These are phyloP conservation scores for Dendrocopos noguchii DNA, from an alignment of 2,113 vertebrate genomes.

Conservation along the genomic window DNA sequence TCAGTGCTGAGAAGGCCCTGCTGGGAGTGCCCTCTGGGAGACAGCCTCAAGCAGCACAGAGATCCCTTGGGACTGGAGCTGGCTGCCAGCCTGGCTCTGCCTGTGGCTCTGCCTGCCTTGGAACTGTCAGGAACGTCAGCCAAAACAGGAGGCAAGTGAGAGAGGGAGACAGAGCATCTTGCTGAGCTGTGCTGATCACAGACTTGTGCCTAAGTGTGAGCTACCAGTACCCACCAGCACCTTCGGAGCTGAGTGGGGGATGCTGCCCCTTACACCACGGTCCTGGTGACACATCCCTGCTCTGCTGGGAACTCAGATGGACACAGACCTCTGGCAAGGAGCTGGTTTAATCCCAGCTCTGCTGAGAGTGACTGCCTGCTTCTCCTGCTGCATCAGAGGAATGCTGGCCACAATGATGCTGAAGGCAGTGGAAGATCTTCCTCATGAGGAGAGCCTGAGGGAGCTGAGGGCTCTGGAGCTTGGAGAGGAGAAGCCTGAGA, in stretches of 20 bases:
- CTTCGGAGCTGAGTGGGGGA: background rate
- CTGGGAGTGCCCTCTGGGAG: background rate
- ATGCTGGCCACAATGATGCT: background rate
- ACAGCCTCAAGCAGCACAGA: background rate
- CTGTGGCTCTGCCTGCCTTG: background rate
- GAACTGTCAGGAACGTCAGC: background rate
- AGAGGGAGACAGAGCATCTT: background rate
- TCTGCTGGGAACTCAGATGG: background rate
- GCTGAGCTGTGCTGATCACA: background rate
- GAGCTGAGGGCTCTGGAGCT: no score
- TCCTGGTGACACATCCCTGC: background rate
- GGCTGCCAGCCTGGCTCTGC: background rate
- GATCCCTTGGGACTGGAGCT: slow-evolving; percentile 32
- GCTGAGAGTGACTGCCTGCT: background rate
- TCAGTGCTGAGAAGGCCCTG: background rate
- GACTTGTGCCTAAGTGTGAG: background rate
- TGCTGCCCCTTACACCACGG: background rate
- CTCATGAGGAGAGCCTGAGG: no score
- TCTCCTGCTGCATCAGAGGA: background rate
- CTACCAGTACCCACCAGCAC: background rate
- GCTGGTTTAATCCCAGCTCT: background rate
- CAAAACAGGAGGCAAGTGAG: background rate
- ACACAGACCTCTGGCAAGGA: background rate
- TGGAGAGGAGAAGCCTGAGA: no score
- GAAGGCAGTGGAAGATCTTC: no score